A percentile compares a stretch with the other conserved stretches of the same genome.
These are phyloP conservation scores for Acanthosepion esculentum DNA, from an alignment of 2,888 invertebrate species.

Conservation along the genomic window DNA sequence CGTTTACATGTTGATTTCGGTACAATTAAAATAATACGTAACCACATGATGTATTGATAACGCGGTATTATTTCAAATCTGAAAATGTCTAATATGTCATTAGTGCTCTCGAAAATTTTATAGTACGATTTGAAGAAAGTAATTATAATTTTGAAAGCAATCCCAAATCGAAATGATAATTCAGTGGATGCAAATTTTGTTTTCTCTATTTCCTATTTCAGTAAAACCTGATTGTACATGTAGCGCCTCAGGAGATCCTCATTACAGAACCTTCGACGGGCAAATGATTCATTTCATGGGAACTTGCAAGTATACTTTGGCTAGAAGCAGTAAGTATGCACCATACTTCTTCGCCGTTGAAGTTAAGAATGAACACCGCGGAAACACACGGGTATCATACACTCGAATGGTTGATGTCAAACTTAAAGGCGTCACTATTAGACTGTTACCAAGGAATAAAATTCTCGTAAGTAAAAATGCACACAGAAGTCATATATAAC, in stretches of 20 bases:
- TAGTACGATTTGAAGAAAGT: no score
- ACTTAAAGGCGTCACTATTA: background rate
- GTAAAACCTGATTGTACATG: background rate
- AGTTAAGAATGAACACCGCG: background rate
- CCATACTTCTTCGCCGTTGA: background rate
- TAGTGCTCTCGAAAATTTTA: no score
- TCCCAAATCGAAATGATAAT: no score
- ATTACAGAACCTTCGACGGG: background rate
- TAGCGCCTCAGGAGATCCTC: background rate
- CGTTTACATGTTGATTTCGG: no score
- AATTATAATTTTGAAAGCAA: no score
- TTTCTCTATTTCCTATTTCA: background rate
- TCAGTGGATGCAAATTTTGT: no score
- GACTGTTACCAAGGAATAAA: background rate
- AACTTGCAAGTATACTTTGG: background rate
- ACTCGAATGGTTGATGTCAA: background rate
- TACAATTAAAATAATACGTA: no score
- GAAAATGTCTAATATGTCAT: no score
- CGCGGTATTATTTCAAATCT: no score
- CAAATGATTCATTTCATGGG: background rate
- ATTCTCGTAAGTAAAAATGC: background rate
- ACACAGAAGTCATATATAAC: no score
- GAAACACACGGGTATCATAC: background rate
- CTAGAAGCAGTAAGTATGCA: background rate
- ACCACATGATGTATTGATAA: no score